Conservation (phyloP, 2,113 vertebrate species). For the Dromiciops gliroides region DNA sequence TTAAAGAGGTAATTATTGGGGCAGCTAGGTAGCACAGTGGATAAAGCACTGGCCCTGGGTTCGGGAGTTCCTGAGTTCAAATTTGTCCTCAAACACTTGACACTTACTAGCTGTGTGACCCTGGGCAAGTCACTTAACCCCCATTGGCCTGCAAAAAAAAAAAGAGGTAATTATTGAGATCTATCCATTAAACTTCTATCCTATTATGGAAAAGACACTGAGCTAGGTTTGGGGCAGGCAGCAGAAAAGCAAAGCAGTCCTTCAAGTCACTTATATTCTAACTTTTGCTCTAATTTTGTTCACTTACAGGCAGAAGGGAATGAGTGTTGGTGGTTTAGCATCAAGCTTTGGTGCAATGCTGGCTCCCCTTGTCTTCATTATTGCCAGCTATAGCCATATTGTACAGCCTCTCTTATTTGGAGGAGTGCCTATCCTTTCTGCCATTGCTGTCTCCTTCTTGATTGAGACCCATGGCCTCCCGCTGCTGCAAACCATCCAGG, state of each 20-base stretch:
- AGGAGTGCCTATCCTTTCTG: constrained; percentile 75
- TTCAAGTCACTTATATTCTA: not conserved
- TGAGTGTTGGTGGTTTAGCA: constrained; percentile 82
- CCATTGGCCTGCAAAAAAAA: too few relatives aligned
- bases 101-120: too few relatives aligned
- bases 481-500: constrained; percentile 83
- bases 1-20: too few relatives aligned
- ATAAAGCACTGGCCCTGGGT: too few relatives aligned
- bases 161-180: not conserved
- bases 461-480: constrained; percentile 83
- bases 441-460: constrained; percentile 78
- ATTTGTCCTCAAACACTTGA: too few relatives aligned
- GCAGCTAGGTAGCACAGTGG: too few relatives aligned
- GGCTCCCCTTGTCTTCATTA: constrained; percentile 82
- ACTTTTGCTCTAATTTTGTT: not conserved
- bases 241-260: not conserved
- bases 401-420: constrained; percentile 82
- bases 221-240: too few relatives aligned
- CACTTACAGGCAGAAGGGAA: constrained; percentile 83
- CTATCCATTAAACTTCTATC: not conserved
- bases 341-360: constrained; percentile 83
- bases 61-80: too few relatives aligned
- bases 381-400: constrained; percentile 68
- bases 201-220: not conserved
- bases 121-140: too few relatives aligned